Conservation (phyloP, 35 echinoderm and acorn worm species). For the Ophiothrix spiculata region DNA sequence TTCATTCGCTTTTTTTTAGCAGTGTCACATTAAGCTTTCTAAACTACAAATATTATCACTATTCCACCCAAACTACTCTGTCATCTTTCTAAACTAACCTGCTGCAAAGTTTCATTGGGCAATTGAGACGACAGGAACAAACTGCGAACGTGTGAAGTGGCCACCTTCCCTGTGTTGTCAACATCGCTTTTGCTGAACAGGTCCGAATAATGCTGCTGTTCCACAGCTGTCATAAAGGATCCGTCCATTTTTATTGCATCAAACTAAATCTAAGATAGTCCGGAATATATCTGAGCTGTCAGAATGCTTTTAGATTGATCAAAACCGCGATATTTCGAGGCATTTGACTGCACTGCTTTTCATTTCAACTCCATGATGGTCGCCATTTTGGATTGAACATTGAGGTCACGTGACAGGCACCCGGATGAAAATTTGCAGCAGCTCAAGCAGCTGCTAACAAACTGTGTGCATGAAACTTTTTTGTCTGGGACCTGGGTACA, state of each 20-base stretch:
- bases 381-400: background rate
- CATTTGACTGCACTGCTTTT: background rate
- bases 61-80: too few species aligned
- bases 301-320: background rate
- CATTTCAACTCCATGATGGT: background rate
- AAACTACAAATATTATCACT: too few species aligned
- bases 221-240: slow-evolving; percentile 45
- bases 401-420: background rate
- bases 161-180: slow-evolving; percentile 38
- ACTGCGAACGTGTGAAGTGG: slow-evolving; percentile 15
- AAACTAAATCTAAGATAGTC: background rate
- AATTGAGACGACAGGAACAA: slow-evolving; percentile 36
- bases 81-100: too few species aligned
- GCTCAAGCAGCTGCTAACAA: too few species aligned
- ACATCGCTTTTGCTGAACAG: slow-evolving; percentile 53
- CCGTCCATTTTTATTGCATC: slow-evolving; percentile 38
- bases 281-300: background rate
- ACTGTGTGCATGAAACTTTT: too few species aligned
- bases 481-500: too few species aligned
- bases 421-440: slow-evolving; percentile 1
- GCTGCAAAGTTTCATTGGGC: slow-evolving; percentile 31
- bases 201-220: slow-evolving; percentile 56
- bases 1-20: too few species aligned
- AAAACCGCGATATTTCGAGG: background rate
- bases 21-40: too few species aligned